Percentiles rank a stretch among this genome's conserved stretches.
These are phyloP conservation scores for Micoletzkya japonica DNA, from an alignment of 2,888 invertebrate species.

Conservation along the genomic window DNA sequence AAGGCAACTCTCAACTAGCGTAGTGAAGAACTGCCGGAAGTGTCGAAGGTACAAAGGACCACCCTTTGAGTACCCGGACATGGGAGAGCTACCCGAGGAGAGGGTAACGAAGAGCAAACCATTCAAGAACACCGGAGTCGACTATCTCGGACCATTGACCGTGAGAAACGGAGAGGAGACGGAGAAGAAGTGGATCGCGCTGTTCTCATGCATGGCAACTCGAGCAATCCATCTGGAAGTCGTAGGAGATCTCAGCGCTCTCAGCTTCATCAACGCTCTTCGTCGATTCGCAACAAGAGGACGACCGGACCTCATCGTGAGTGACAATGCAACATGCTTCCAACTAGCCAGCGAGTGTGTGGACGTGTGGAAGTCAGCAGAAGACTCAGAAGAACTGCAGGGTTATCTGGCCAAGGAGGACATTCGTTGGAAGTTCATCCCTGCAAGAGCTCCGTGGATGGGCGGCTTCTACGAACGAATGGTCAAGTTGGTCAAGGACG, in stretches of 20 bases:
- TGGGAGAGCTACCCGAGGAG: conserved; percentile 57
- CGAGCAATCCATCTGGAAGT: conserved; percentile 65
- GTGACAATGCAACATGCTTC: conserved; percentile 66
- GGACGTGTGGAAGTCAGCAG: not conserved
- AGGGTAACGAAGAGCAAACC: conserved; percentile 54
- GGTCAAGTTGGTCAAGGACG: conserved; percentile 44
- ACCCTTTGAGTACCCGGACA: conserved; percentile 58
- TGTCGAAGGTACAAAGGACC: conserved; percentile 15
- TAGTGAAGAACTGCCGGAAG: not conserved
- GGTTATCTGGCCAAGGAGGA: conserved; percentile 27
- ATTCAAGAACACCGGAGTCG: conserved; percentile 44
- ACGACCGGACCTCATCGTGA: conserved; percentile 48
- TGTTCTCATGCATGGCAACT: conserved; percentile 65
- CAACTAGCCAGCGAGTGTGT: conserved; percentile 37
- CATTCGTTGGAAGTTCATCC: conserved; percentile 62
- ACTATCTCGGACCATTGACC: not conserved
- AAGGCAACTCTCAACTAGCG: not conserved
- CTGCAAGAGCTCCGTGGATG: conserved; percentile 66
- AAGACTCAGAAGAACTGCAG: not conserved
- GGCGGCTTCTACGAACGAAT: conserved; percentile 67
- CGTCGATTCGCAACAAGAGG: conserved; percentile 62
- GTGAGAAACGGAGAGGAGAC: conserved; percentile 37
- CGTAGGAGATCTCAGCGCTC: conserved; percentile 55
- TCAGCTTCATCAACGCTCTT: conserved; percentile 59
- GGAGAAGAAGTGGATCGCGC: conserved; percentile 56